A percentile compares a stretch with the other conserved stretches of the same genome.
Evolutionary conservation across 2,888 invertebrate species (phyloP).

Genomic region (Schizaphis graminum): DNA sequence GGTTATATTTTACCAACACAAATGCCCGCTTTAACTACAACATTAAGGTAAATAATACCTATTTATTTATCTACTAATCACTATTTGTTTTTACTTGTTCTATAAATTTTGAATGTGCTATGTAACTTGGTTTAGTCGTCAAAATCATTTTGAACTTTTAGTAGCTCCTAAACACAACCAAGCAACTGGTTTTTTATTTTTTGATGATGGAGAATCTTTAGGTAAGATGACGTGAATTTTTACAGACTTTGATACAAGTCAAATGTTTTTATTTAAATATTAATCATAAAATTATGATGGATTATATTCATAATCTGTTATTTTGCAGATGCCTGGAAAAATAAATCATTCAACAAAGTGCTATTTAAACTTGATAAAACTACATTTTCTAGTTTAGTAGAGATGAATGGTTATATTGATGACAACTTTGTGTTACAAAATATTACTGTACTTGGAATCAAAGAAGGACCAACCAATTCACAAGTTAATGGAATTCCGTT

Average conservation of each 20-base stretch:
- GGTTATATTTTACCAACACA: slow-evolving; percentile 82
- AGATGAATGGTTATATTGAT: neutral
- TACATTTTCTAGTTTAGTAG: neutral
- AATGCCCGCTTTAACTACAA: slow-evolving; percentile 76
- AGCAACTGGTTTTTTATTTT: slow-evolving; percentile 9
- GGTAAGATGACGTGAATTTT: neutral
- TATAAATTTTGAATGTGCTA: neutral
- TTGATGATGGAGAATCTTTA: neutral
- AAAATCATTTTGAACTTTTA: slow-evolving; percentile 16
- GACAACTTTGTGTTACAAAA: neutral
- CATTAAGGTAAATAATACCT: neutral
- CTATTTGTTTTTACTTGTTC: neutral
- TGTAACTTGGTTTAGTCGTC: neutral
- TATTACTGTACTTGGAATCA: neutral
- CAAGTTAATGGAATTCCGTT: neutral
- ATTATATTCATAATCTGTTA: neutral
- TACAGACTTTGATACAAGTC: neutral
- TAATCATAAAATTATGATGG: neutral
- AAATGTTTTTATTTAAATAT: neutral
- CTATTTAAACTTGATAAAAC: neutral
- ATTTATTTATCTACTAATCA: neutral
- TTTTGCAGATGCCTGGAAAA: neutral
- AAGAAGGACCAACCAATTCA: neutral
- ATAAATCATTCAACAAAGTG: neutral
- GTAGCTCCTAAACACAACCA: neutral